Evolutionary conservation across 2,797 vertebrate species (phyloP).

Genomic region (Coluber constrictor): DNA sequence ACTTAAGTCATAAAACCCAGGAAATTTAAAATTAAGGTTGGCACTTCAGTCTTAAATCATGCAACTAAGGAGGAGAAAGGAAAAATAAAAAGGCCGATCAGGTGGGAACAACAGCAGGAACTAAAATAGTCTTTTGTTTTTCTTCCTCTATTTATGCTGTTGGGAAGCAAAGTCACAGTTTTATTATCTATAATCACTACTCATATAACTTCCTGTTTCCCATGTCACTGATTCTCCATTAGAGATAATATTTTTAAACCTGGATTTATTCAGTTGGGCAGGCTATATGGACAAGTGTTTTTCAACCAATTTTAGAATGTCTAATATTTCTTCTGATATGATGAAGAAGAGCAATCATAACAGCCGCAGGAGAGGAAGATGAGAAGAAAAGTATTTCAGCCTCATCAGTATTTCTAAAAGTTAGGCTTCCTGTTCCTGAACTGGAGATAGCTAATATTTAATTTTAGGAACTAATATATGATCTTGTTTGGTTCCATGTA

Average conservation of each 20-base stretch:
- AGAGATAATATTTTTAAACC: neutral
- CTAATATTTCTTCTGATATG: neutral
- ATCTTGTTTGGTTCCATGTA: neutral
- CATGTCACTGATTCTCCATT: neutral
- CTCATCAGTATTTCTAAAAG: neutral
- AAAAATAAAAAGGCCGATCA: neutral
- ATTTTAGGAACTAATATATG: neutral
- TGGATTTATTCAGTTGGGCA: neutral
- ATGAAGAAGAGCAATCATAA: neutral
- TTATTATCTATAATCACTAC: neutral
- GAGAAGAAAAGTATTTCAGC: neutral
- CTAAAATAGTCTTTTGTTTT: neutral
- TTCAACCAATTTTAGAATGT: neutral
- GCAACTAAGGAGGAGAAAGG: neutral
- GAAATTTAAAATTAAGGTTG: slow-evolving; percentile 60
- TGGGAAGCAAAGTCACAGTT: neutral
- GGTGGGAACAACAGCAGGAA: accelerated
- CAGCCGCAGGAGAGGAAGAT: neutral
- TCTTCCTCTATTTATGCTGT: neutral
- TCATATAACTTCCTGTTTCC: neutral
- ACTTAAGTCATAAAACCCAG: slow-evolving; percentile 55
- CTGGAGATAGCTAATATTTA: neutral
- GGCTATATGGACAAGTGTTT: slow-evolving; percentile 4
- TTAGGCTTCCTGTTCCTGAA: neutral
- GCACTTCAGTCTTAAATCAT: slow-evolving; percentile 48